Evolutionary conservation across 2,797 vertebrate species (phyloP), one percentile per base, ranked within the genome.

Genomic region (Tamandua tetradactyla): DNA sequence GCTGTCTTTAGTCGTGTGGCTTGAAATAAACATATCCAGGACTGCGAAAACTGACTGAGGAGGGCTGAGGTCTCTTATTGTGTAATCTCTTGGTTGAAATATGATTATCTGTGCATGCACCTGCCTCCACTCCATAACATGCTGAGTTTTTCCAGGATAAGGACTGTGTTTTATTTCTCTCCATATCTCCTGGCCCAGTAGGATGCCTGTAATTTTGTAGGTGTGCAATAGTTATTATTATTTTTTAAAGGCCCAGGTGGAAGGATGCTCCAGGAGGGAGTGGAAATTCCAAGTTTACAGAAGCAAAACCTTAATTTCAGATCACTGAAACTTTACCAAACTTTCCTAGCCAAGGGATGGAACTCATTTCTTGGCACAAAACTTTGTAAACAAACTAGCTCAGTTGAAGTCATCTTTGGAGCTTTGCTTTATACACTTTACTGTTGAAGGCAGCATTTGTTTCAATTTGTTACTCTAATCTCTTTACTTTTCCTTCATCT

Each of bases 231-330:
- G 1, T 74, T 71, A 8, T 12, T 11, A 22, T 80, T 61, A 9
- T 10, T 66, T 89, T 68, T 37, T 52, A 17, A 79, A 90, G 90
- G 82, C 68, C 42, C 57, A n/a, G 15, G 42, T 76, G 62, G 55
- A 47, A 62, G 27, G 5, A 20, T 18, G 3, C 40, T 85, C 80
- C 80, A 47, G 0, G 30, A 91, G 13, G 9, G 69, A 91, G 78
- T 37, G 17, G 42, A 81, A 87, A 62, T 55, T 49, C 61, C 37
- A 64, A 35, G 37, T 76, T 64, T 78, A 35, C 7, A 78, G 62
- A 83, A 52, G 32, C 32, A 64, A 92, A 89, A 25, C 25, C 47
- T 64, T 69, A 64, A 81, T 42, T 85, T 82, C 44, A 7, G 15
- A 32, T 68, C 23, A 59, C 71, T 64, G 72, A 15, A 57, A 44